These are phyloP conservation scores for Osmerus mordax DNA, from an alignment of 2,113 vertebrate genomes.

Conservation along the genomic window DNA sequence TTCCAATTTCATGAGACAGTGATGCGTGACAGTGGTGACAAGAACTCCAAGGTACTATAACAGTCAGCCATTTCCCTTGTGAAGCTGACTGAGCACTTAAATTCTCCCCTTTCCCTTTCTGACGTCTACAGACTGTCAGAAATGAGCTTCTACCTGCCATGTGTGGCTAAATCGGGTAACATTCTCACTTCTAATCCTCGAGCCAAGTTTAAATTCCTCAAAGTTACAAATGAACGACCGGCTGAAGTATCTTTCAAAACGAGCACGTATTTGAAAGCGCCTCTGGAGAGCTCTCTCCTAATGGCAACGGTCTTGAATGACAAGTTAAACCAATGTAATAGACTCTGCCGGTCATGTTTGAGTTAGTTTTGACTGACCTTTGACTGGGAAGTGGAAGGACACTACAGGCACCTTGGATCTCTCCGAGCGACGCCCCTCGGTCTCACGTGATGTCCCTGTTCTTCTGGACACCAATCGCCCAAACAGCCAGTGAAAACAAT, in stretches of 20 bases:
- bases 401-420: too few species aligned
- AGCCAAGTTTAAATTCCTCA: conserved; percentile 15
- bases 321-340: not conserved
- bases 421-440: too few species aligned
- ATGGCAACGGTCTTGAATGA: not conserved
- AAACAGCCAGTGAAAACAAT: conserved; percentile 53
- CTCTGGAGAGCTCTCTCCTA: not conserved
- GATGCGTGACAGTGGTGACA: conserved; percentile 67
- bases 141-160: conserved; percentile 55
- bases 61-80: conserved; percentile 54
- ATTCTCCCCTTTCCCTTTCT: conserved; percentile 31
- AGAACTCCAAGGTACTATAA: conserved; percentile 59
- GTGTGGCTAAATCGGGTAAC: conserved; percentile 13
- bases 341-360: not conserved
- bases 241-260: not conserved
- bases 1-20: conserved; percentile 72
- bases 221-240: not conserved
- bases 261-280: not conserved
- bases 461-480: conserved; percentile 36
- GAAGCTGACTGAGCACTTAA: conserved; percentile 46
- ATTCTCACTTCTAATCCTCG: conserved; percentile 21
- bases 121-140: conserved; percentile 41
- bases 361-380: conserved; percentile 12
- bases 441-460: not conserved
- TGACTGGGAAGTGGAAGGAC: conserved; percentile 9